Evolutionary conservation across 2,113 vertebrate genomes (phyloP).

Genomic region (Oreochromis tanganicae): DNA sequence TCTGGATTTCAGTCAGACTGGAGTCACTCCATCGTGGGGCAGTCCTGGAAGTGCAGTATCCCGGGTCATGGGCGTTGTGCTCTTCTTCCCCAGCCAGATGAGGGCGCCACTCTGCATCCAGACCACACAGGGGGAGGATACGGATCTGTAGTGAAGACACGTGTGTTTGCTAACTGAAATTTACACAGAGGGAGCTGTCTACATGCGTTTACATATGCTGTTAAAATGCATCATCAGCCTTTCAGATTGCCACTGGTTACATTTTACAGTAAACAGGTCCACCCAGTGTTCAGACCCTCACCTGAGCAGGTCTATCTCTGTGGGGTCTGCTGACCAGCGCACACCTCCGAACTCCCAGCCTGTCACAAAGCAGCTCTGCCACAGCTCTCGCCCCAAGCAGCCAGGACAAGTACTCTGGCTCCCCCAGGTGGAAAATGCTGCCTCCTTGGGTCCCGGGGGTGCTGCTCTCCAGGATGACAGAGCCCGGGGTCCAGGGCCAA

Average conservation of each 20-base stretch:
- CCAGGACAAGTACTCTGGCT: conserved; percentile 52
- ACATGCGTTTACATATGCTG: accelerated
- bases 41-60: conserved; percentile 69
- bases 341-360: conserved; percentile 61
- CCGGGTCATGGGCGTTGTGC: conserved; percentile 56
- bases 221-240: background rate
- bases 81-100: conserved; percentile 65
- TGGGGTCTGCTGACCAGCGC: conserved; percentile 66
- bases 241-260: background rate
- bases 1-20: conserved; percentile 50
- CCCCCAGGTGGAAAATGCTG: conserved; percentile 66
- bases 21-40: conserved; percentile 64
- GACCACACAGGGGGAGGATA: conserved; percentile 69
- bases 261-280: background rate
- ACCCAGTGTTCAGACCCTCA: background rate
- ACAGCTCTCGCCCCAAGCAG: conserved; percentile 57
- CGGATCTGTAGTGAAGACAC: conserved; percentile 27
- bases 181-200: background rate
- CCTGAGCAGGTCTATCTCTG: conserved; percentile 50
- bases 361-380: conserved; percentile 58
- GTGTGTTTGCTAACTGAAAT: background rate
- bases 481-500: conserved; percentile 70
- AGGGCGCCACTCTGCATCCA: conserved; percentile 66
- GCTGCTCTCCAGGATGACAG: conserved; percentile 57
- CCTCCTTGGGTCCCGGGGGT: background rate